Conservation (phyloP, 2,888 invertebrate species). For the Hypolimnas misippus region DNA sequence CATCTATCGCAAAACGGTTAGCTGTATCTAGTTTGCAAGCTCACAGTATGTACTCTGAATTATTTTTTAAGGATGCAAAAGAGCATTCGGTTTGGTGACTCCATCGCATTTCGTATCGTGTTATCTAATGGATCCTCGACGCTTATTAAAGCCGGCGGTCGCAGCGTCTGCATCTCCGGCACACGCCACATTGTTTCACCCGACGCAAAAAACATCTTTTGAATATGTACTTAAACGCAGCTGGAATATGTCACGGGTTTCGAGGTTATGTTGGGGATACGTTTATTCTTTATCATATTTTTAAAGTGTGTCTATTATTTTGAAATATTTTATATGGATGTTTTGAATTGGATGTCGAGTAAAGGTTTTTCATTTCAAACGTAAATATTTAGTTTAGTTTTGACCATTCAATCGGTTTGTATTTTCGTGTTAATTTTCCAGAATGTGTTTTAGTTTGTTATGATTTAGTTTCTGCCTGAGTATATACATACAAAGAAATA, state of each 20-base stretch:
- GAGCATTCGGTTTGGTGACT: too few species aligned
- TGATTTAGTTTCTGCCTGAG: too few species aligned
- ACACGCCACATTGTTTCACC: constrained; percentile 18
- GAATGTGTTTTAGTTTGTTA: too few species aligned
- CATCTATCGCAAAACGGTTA: too few species aligned
- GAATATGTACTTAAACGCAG: constrained; percentile 13
- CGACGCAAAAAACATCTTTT: constrained; percentile 18
- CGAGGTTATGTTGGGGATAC: background rate
- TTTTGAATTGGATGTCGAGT: too few species aligned
- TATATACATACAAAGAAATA: too few species aligned
- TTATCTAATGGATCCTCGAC: constrained; percentile 9
- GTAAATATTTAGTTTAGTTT: too few species aligned
- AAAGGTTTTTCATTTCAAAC: background rate
- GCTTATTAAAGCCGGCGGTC: constrained; percentile 25
- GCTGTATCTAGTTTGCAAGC: too few species aligned
- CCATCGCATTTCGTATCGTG: background rate
- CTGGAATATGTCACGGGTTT: constrained; percentile 4
- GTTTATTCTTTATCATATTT: background rate
- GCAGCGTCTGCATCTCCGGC: constrained; percentile 27
- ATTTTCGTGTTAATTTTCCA: too few species aligned
- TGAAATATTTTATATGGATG: background rate
- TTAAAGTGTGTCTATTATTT: background rate
- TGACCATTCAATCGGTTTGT: too few species aligned
- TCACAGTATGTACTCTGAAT: too few species aligned
- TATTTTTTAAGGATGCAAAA: too few species aligned